A percentile compares a stretch with the other conserved stretches of the same genome.
Evolutionary conservation across 2,113 vertebrate species (phyloP).

Genomic region (Gracilinanus agilis): DNA sequence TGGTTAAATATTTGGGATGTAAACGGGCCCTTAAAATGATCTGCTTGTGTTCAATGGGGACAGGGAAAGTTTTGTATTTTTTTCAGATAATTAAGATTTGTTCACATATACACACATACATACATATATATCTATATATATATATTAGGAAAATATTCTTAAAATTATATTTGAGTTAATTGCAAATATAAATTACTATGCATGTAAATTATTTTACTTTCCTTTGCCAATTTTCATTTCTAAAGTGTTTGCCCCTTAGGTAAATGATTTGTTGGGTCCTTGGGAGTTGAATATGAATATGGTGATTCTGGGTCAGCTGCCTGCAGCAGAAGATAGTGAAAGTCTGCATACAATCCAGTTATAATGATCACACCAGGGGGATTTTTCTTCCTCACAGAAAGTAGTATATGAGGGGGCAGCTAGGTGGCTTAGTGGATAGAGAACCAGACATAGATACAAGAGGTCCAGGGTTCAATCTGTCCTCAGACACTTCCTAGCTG

Average conservation of each 20-base stretch:
- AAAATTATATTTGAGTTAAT: neutral
- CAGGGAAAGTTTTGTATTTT: neutral
- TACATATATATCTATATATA: neutral
- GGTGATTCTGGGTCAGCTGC: neutral
- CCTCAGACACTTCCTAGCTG: too few relatives aligned
- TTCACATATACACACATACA: too few relatives aligned
- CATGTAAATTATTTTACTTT: neutral
- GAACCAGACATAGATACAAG: too few relatives aligned
- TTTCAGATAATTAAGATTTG: neutral
- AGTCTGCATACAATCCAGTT: accelerated
- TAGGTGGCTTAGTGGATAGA: too few relatives aligned
- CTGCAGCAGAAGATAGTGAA: neutral
- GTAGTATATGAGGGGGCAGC: too few relatives aligned
- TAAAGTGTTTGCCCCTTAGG: neutral
- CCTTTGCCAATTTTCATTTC: neutral
- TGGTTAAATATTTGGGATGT: neutral
- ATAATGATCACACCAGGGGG: accelerated
- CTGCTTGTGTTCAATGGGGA: neutral
- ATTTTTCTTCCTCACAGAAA: neutral
- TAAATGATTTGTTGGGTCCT: neutral
- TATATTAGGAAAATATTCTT: neutral
- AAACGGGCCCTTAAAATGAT: neutral
- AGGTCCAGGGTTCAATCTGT: too few relatives aligned
- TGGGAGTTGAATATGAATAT: neutral
- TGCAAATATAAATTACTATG: neutral